These are phyloP conservation scores for Amblyraja radiata DNA, from an alignment of 2,797 vertebrate genomes.

Conservation along the genomic window DNA sequence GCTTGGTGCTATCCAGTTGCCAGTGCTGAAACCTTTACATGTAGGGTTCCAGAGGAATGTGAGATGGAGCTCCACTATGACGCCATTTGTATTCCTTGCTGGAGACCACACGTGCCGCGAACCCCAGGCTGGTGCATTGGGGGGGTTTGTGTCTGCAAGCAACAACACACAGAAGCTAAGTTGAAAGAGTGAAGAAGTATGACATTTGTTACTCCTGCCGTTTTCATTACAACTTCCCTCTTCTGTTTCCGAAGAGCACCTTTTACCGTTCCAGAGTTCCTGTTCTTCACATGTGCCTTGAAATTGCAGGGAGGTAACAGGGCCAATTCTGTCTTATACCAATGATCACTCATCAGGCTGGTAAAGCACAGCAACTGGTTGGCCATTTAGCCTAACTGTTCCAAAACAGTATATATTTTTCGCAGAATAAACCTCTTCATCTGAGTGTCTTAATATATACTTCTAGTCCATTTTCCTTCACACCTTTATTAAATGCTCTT, in stretches of 20 bases:
- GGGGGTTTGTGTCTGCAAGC: too few relatives aligned
- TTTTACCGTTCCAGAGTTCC: background rate
- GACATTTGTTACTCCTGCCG: background rate
- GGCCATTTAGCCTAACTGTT: background rate
- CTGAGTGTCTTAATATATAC: background rate
- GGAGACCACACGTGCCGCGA: background rate
- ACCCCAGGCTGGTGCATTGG: background rate
- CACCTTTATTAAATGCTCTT: background rate
- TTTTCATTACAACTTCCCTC: background rate
- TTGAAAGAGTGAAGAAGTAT: background rate
- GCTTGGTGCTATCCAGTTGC: constrained; percentile 9
- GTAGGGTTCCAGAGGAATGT: background rate
- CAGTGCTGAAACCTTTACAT: background rate
- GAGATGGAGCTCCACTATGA: background rate
- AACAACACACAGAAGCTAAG: too few relatives aligned
- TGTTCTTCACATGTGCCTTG: background rate
- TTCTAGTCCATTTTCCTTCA: background rate
- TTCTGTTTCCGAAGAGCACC: background rate
- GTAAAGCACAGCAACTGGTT: background rate
- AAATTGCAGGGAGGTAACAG: background rate
- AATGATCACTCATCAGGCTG: background rate
- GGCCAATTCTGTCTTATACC: background rate
- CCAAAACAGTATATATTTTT: background rate
- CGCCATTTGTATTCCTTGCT: too few relatives aligned
- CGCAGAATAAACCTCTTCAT: background rate